Conservation (phyloP, 2,888 invertebrate species). For the Thecophora atra region DNA sequence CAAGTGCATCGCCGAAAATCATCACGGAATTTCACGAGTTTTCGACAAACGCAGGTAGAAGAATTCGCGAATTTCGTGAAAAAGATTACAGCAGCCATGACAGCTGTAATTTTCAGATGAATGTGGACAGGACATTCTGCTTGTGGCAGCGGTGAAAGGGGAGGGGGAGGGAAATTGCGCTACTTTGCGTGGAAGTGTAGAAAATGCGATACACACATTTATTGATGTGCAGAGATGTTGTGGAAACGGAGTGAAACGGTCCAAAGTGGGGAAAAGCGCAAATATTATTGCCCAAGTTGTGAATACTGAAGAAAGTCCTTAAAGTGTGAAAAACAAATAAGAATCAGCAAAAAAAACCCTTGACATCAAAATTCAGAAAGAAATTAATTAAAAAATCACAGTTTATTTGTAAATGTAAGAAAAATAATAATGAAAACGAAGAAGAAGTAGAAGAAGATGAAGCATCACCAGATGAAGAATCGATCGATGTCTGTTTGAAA, state of each 20-base stretch:
- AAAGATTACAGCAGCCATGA: not conserved
- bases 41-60: not conserved
- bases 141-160: not conserved
- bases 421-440: too few species aligned
- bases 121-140: constrained; percentile 3
- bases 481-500: not conserved
- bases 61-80: not conserved
- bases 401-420: too few species aligned
- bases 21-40: not conserved
- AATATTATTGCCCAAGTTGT: constrained; percentile 15
- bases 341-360: too few species aligned
- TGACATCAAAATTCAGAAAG: too few species aligned
- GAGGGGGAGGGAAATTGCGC: not conserved
- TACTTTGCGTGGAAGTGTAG: not conserved
- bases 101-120: constrained; percentile 7
- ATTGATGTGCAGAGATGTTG: constrained; percentile 30
- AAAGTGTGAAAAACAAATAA: constrained; percentile 3
- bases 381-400: too few species aligned
- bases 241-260: constrained; percentile 31
- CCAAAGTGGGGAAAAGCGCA: constrained; percentile 13
- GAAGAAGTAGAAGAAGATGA: too few species aligned
- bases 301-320: not conserved
- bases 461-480: too few species aligned
- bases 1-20: not conserved
- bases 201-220: constrained; percentile 30